phyloP scores from a whole-genome alignment of 2,888 invertebrate species.

The Calliphora vomitoria region DNA sequence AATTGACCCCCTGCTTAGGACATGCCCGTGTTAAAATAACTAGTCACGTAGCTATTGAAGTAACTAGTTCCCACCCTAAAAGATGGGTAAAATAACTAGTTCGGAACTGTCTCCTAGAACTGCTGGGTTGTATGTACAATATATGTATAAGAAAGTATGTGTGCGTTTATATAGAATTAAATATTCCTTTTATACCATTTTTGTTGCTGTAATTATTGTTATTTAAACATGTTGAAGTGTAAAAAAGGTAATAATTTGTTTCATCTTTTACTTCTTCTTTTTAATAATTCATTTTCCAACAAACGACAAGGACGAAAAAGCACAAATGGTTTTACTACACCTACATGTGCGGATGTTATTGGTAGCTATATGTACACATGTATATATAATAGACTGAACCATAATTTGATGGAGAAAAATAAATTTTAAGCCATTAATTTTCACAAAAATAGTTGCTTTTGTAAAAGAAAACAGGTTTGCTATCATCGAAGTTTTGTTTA shows the following conservation, averaged over 20 bases:
- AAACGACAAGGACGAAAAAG: not conserved
- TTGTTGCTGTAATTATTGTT: slow-evolving; percentile 36
- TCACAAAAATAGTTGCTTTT: too few species aligned
- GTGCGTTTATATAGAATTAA: slow-evolving; percentile 19
- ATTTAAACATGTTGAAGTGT: slow-evolving; percentile 58
- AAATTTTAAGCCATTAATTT: too few species aligned
- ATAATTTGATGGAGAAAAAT: too few species aligned
- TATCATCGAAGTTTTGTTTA: too few species aligned
- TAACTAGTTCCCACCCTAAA: too few species aligned
- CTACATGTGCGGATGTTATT: not conserved
- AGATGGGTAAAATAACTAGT: too few species aligned
- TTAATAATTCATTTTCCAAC: slow-evolving; percentile 5
- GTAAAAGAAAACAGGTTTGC: too few species aligned
- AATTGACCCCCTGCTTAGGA: too few species aligned
- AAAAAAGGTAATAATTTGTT: slow-evolving; percentile 33
- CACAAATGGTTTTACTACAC: not conserved
- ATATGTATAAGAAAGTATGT: not conserved
- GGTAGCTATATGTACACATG: not conserved
- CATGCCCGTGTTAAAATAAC: too few species aligned
- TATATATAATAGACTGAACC: not conserved
- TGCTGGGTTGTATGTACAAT: not conserved
- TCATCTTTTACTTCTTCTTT: slow-evolving; percentile 15
- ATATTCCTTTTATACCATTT: slow-evolving; percentile 51
- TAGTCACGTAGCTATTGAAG: too few species aligned
- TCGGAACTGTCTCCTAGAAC: too few species aligned